Base-by-base conservation (phyloP, 2,888 invertebrate genomes). In the Athetis lepigone region DNA sequence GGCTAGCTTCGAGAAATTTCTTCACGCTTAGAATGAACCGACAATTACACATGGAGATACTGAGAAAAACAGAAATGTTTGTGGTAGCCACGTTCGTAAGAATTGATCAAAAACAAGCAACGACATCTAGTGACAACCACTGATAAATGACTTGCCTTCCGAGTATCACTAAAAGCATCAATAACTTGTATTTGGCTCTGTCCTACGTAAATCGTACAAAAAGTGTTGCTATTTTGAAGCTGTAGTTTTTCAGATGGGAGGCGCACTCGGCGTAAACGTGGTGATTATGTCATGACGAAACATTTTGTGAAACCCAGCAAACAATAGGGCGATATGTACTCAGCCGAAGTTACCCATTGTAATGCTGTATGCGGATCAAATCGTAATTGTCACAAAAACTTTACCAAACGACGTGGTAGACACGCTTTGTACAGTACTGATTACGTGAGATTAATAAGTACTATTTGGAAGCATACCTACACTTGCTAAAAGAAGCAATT, bases 291-390 rank as follows among this genome's bases (percentile, higher is more conserved):
- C 80, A 87, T 88, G 87, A 88, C 85, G 84, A 88, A 87, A 90
- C 83, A 79, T 87, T 88, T 86, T 87, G 86, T 87, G 85, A 87
- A 89, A 90, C 85, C 80, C 73, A 73, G 63, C 79, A 83, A 81
- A 92, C 90, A 92, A 91, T 91, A 83, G 85, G 70, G 67, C 77
- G 51, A 79, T 87, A 86, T 89, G 88, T 90, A 89, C 85, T 83
- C 85, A 86, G 86, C 80, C 83, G 86, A 82, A 85, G 86, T 84
- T 75, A 81, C 71, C 85, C 84, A 90, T 91, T 92, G 90, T 91
- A 80, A 69, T 78, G 75, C 77, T 81, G 83, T 84, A 79, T 87
- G 90, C 87, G 89, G 83, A 88, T 85, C 88, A 83, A 91, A 92
- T 92, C 78, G 83, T 80, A 81, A 88, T 85, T 88, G 85, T 88